Conservation (phyloP, 2,888 invertebrate species). For the Brachyopa scutellaris region DNA sequence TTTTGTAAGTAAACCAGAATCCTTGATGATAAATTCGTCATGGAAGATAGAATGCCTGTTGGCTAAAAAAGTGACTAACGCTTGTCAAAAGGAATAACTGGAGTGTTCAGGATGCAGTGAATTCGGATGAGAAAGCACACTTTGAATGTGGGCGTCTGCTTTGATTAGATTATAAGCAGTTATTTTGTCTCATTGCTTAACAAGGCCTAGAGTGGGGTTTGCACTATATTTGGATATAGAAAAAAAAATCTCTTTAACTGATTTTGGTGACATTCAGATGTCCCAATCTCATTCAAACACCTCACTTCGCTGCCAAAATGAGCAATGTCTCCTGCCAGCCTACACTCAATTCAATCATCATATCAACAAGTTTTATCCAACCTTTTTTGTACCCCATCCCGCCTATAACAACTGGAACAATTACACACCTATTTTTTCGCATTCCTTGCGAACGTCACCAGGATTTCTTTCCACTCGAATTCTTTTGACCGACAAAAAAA, state of each 20-base stretch:
- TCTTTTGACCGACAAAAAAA: constrained; percentile 28
- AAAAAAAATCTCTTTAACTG: no score
- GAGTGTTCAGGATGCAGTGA: neutral
- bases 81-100: constrained; percentile 2
- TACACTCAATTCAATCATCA: constrained; percentile 1
- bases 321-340: neutral
- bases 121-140: neutral
- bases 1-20: constrained; percentile 9
- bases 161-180: no score
- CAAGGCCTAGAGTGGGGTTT: no score
- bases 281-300: neutral
- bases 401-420: no score
- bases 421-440: constrained; percentile 23
- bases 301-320: neutral
- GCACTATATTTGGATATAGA: no score
- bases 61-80: constrained; percentile 23
- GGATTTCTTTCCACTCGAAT: constrained; percentile 40
- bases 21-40: constrained; percentile 2
- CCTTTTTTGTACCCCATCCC: neutral
- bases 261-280: no score
- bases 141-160: no score
- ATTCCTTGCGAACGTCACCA: constrained; percentile 22
- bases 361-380: constrained; percentile 38
- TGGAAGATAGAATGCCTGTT: constrained; percentile 3
- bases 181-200: no score